Evolutionary conservation across 2,888 invertebrate species (phyloP).

Genomic region (Hirtodrosophila cameraria): DNA sequence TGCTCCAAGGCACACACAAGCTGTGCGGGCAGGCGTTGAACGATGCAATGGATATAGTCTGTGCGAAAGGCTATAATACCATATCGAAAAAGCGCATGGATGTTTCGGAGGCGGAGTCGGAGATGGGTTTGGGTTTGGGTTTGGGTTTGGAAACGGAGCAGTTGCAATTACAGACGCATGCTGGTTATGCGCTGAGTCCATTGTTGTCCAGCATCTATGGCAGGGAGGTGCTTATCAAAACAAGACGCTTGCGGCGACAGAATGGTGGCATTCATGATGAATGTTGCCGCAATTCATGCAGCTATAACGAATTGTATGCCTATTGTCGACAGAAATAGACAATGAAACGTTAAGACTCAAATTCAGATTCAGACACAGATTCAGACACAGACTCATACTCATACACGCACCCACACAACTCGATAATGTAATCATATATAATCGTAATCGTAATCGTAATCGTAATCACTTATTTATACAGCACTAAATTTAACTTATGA

Average conservation of each 20-base stretch:
- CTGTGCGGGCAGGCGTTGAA: slow-evolving; percentile 65
- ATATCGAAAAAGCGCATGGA: slow-evolving; percentile 34
- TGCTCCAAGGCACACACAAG: slow-evolving; percentile 58
- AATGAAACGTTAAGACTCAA: not conserved
- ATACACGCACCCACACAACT: slow-evolving; percentile 4
- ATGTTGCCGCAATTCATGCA: slow-evolving; percentile 71
- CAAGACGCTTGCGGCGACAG: slow-evolving; percentile 51
- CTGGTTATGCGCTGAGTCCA: slow-evolving; percentile 38
- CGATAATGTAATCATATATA: slow-evolving; percentile 36
- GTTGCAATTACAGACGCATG: slow-evolving; percentile 5
- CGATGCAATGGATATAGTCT: slow-evolving; percentile 62
- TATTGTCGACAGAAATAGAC: slow-evolving; percentile 58
- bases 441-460: slow-evolving; percentile 52
- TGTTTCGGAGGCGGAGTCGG: not conserved
- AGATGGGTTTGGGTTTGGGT: not conserved
- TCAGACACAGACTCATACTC: not conserved
- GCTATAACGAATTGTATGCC: slow-evolving; percentile 57
- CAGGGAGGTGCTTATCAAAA: slow-evolving; percentile 59
- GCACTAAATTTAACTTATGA: slow-evolving; percentile 76
- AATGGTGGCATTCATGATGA: slow-evolving; percentile 67
- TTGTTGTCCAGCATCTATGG: slow-evolving; percentile 61
- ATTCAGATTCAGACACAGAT: not conserved
- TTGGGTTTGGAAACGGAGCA: not conserved
- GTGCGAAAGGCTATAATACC: slow-evolving; percentile 63
- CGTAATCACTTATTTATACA: slow-evolving; percentile 76